Base-by-base conservation (phyloP, 1,140 invertebrate species). In the Ips typographus region DNA sequence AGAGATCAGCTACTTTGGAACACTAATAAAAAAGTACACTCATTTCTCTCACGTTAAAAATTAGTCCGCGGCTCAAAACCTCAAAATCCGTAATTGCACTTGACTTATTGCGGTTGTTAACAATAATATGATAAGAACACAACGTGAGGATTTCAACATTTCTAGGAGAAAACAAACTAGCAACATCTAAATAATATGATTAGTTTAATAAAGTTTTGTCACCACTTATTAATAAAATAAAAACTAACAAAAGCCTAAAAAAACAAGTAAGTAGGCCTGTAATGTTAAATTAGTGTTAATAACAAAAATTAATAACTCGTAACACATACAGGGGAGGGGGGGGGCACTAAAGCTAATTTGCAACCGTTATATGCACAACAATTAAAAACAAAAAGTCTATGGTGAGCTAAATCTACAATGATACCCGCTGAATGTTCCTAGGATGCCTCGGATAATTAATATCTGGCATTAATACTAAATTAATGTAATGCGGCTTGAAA, bases 1-100 rank as follows among this genome's bases (percentile, higher is more conserved):
- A 40, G 57, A 59, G 40, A 59, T 59, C 39, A 38, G n/a, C 41
- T 53, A 65, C 3, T 43, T 56, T n/a, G 40, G 36, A 51, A 49
- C 5, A 65, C 53, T 43, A 55, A 65, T 51, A 7, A 65, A 65
- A 42, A 41, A 37, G 8, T 59, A 40, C 57, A 65, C 51, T 55
- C 22, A 65, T 4, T 22, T 22, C 22, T 22, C 22, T 22, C 22
- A 22, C 22, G 22, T 22, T 22, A 22, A 22, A 22, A 22, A 22
- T 22, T 22, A 22, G 22, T 22, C 22, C 22, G 22, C 22, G 39
- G n/a, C 53, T 39, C 47, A 70, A 70, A 71, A 63, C 43, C 22
- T 65, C 64, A 62, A 72, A 68, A 72, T 63, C 61, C 53, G 56
- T 72, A 68, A 72, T 68, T 72, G 70, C 70, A 72, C 68, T 70